A percentile compares a stretch with the other conserved stretches of the same genome.
Conservation (phyloP, 1,140 invertebrate genomes). For the Drosophila bocqueti region DNA sequence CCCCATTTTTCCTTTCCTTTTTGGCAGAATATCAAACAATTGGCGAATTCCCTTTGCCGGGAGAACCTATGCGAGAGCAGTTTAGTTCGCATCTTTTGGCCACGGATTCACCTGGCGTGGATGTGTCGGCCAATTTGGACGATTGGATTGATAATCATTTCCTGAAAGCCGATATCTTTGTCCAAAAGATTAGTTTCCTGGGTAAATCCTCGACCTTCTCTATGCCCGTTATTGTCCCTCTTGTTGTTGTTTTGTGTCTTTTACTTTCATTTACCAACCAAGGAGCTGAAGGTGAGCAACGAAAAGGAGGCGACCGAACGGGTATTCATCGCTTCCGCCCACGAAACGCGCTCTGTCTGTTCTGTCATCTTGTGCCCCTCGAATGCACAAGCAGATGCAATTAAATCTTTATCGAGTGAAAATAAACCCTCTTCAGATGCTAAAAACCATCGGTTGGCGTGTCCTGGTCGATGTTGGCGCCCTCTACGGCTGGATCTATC, state of each 20-base stretch:
- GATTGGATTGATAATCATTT: constrained; percentile 99
- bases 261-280: constrained; percentile 75
- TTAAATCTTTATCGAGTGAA: constrained; percentile 57
- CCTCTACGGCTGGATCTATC: constrained; percentile 96
- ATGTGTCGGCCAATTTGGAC: constrained; percentile 98
- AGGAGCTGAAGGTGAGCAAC: constrained; percentile 96
- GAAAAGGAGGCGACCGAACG: constrained; percentile 96
- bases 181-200: constrained; percentile 81
- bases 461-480: constrained; percentile 93
- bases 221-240: constrained; percentile 27
- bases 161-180: constrained; percentile 99
- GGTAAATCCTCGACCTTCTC: neutral
- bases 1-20: constrained; percentile 33
- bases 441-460: constrained; percentile 99
- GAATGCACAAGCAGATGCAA: constrained; percentile 31
- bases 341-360: constrained; percentile 89
- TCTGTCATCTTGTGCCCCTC: neutral
- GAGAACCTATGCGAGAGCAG: constrained; percentile 95
- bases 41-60: constrained; percentile 97
- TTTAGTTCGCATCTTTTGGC: constrained; percentile 97
- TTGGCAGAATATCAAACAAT: constrained; percentile 93
- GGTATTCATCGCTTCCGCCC: constrained; percentile 99
- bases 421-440: constrained; percentile 88
- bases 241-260: constrained; percentile 59
- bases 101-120: constrained; percentile 99